A percentile compares a stretch with the other conserved stretches of the same genome.
These are phyloP conservation scores for Cercopithecus hamlyni DNA, from an alignment of 2,797 vertebrate genomes.

Conservation along the genomic window DNA sequence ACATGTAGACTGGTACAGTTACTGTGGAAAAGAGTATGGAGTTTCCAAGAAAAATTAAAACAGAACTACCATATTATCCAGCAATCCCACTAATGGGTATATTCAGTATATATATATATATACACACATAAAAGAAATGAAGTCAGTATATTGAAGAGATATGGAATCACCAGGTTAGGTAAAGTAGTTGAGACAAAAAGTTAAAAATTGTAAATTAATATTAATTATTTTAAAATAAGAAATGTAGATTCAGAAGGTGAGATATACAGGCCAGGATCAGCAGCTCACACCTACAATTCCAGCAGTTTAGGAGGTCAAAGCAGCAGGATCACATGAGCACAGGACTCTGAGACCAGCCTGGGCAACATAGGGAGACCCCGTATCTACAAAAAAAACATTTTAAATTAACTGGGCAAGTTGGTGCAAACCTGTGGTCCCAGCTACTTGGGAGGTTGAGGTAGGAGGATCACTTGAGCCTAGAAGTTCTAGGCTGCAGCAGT, in stretches of 20 bases:
- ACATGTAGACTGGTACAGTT: neutral
- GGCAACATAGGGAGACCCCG: no score
- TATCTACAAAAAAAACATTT: rapidly evolving
- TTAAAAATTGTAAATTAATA: neutral
- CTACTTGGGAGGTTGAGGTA: no score
- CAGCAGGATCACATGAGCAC: no score
- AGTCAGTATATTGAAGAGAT: neutral
- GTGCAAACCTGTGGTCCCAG: no score
- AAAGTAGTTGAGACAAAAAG: neutral
- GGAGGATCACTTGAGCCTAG: no score
- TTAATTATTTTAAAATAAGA: conserved; percentile 25
- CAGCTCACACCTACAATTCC: no score
- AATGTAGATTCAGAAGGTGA: neutral
- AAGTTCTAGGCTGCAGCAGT: no score
- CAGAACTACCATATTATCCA: neutral
- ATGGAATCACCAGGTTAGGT: neutral
- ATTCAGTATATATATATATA: neutral
- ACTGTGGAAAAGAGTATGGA: neutral
- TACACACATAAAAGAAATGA: neutral
- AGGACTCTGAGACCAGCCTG: no score
- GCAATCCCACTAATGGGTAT: neutral
- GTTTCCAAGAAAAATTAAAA: neutral
- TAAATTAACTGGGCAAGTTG: no score
- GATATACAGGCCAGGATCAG: neutral
- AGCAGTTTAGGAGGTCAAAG: no score